Conservation (phyloP, 2,113 vertebrate genomes). For the Laticauda colubrina region DNA sequence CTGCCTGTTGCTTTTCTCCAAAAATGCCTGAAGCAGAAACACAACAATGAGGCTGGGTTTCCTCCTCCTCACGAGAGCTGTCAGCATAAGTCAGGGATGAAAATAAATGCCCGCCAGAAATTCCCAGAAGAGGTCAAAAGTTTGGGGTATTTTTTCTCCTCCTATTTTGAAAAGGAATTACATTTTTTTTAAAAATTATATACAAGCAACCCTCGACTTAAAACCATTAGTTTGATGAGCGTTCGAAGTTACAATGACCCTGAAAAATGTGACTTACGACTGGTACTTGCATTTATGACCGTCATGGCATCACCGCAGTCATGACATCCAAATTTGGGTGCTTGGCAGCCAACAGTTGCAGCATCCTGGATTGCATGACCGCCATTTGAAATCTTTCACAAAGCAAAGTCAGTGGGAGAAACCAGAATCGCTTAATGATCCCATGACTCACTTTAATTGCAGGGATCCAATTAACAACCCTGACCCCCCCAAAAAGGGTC, state of each 20-base stretch:
- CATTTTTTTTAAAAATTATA: not conserved
- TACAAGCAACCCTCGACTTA: not conserved
- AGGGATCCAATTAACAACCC: not conserved
- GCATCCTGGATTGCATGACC: not conserved
- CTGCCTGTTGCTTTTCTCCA: conserved; percentile 83
- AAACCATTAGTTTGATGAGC: not conserved
- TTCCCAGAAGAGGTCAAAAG: not conserved
- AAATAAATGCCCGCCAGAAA: not conserved
- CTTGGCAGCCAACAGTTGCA: not conserved
- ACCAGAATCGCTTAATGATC: not conserved
- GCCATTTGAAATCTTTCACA: not conserved
- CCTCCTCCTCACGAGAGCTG: not conserved
- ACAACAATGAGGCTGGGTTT: not conserved
- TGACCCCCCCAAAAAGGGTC: no score
- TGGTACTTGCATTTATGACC: not conserved
- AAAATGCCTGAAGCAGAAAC: conserved; percentile 72
- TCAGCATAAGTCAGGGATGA: not conserved
- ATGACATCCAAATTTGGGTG: not conserved
- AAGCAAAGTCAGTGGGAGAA: no score
- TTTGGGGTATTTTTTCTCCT: not conserved
- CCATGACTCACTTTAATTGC: not conserved
- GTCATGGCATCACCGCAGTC: fast-evolving
- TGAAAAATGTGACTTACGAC: not conserved
- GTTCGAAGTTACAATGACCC: not conserved
- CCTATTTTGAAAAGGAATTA: not conserved